A percentile compares a stretch with the other conserved stretches of the same genome.
Conservation (phyloP, 2,888 invertebrate species). For the Meta bourneti region DNA sequence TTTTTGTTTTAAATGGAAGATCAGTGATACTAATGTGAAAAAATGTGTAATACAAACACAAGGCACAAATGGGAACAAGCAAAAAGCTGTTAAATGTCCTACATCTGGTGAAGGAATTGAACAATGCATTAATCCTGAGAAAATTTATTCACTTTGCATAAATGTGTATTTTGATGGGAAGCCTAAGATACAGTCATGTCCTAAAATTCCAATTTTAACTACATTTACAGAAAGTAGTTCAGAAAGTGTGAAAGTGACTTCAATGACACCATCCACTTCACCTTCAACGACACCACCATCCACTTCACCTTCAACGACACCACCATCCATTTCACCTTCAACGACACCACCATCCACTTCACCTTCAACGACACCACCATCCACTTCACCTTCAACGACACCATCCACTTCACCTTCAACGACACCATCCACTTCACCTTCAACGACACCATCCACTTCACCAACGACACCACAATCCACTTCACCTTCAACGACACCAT, state of each 20-base stretch:
- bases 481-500: background rate
- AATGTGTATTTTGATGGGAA: background rate
- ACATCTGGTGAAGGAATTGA: constrained; percentile 10
- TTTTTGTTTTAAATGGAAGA: constrained; percentile 28
- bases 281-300: background rate
- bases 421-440: too few relatives aligned
- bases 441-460: too few relatives aligned
- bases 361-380: background rate
- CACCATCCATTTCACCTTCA: background rate
- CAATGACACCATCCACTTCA: background rate
- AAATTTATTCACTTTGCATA: constrained; percentile 27
- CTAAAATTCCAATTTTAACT: background rate
- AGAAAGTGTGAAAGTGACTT: background rate
- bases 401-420: too few relatives aligned
- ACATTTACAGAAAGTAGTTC: background rate
- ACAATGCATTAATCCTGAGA: background rate
- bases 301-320: background rate
- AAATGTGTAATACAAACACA: constrained; percentile 13
- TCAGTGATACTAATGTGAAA: background rate
- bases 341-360: background rate
- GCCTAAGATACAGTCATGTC: background rate
- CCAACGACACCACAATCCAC: background rate
- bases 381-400: too few relatives aligned
- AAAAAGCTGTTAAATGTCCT: constrained; percentile 7
- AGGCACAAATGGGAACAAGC: background rate